Evolutionary conservation across 35 echinoderm and acorn worm genomes (phyloP).

Genomic region (Heliocidaris tuberculata): DNA sequence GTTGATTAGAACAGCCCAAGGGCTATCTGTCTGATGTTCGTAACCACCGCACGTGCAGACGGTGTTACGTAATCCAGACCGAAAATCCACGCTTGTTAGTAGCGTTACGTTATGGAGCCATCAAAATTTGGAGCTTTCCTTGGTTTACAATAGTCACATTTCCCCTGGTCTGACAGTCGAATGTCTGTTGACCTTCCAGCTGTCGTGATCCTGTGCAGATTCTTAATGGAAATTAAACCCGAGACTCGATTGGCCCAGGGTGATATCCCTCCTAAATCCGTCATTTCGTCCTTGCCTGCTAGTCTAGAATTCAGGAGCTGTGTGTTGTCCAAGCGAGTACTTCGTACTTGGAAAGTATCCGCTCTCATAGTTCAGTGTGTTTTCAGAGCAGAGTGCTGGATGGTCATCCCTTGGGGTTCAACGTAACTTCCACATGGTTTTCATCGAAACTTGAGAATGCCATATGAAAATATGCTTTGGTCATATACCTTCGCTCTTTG

Average conservation of each 20-base stretch:
- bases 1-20: too few species aligned
- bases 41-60: background rate
- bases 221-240: conserved; percentile 2
- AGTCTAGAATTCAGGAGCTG: background rate
- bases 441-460: too few species aligned
- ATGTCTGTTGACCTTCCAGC: background rate
- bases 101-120: background rate
- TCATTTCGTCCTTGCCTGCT: background rate
- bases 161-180: background rate
- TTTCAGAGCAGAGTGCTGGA: too few species aligned
- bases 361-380: too few species aligned
- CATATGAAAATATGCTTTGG: too few species aligned
- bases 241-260: background rate
- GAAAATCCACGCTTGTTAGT: background rate
- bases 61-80: background rate
- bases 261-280: background rate
- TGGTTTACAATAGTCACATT: background rate
- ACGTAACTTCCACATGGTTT: too few species aligned
- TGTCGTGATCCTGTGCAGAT: background rate
- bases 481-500: too few species aligned
- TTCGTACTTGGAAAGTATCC: too few species aligned
- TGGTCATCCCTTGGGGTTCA: too few species aligned
- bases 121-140: background rate
- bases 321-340: background rate
- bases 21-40: too few species aligned